phyloP scores from a whole-genome alignment of 2,797 vertebrate genomes.

The Catharus ustulatus region DNA sequence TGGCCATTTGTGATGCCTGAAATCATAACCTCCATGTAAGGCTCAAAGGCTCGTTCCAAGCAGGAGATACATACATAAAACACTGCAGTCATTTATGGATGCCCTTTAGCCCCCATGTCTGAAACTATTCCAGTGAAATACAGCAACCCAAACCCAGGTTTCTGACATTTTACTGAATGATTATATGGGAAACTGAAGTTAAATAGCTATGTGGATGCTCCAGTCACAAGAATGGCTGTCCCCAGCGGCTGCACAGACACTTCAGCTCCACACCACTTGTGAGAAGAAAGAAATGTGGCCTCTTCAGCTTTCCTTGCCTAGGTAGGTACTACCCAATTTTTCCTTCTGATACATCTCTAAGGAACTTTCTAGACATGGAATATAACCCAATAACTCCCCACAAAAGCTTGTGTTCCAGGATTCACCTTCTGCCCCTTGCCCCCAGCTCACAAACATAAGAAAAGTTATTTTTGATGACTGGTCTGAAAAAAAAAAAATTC shows the following conservation, averaged over 20 bases:
- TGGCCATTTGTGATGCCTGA: conserved; percentile 61
- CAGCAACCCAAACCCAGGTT: background rate
- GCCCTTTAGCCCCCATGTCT: conserved; percentile 27
- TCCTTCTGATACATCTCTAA: background rate
- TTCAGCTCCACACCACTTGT: background rate
- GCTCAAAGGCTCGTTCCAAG: conserved; percentile 48
- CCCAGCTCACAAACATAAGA: fast-evolving
- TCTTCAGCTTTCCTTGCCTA: background rate
- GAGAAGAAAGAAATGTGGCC: background rate
- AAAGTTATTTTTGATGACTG: background rate
- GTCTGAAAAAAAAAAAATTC: background rate
- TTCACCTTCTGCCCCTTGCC: fast-evolving
- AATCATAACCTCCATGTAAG: conserved; percentile 72
- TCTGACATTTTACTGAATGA: background rate
- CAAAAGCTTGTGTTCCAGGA: background rate
- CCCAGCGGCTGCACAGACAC: background rate
- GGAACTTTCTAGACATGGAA: background rate
- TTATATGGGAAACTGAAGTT: background rate
- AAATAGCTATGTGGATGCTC: background rate
- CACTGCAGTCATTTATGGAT: background rate
- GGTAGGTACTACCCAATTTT: background rate
- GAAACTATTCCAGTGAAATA: conserved; percentile 9
- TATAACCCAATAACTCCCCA: background rate
- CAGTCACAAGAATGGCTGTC: background rate
- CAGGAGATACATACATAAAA: background rate